Evolutionary conservation across 92 coral and sea anemone genomes (phyloP), one percentile per base, ranked within the genome.

Genomic region (Zoanthus sansibaricus): DNA sequence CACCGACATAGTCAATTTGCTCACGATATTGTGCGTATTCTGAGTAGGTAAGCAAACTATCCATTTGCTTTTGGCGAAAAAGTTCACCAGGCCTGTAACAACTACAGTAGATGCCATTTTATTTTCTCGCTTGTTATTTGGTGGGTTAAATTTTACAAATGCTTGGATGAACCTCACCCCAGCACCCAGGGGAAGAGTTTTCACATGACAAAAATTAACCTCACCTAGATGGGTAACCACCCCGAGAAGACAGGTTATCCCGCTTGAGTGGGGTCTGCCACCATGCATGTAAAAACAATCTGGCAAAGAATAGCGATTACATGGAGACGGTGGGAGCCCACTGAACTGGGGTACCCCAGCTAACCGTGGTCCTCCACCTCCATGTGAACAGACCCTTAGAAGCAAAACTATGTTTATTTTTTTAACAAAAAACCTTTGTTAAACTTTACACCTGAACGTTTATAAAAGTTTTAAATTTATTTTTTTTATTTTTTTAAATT

Each of bases 21-120:
- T 42, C 76, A 72, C 52, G 12, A 72, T 72, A 37, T 72, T 72
- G 76, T 52, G 51, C 76, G 76, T 72, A 72, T 72, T 72, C 54
- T 15, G 76, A 72, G 76, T 72, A 14, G 51, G 3, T 72, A 72
- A 33, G 76, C 12, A 72, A 52, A 72, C 25, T n/a, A n/a, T n/a
- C n/a, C n/a, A n/a, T n/a, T n/a, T n/a, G n/a, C n/a, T 72, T 72
- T 72, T 72, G 51, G 76, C 76, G 76, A 72, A 72, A 72, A 72
- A 72, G 51, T 72, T 72, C 52, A 72, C 76, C 76, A 72, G 49
- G 54, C 52, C 76, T 72, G 76, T 44, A 72, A 37, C 76, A 25
- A 72, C 52, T 25, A 25, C 25, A 25, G 25, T 72, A 33, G 76
- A 72, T 52, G 54, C 15, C 76, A 72, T 72, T 72, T 70, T 70